phyloP scores from a whole-genome alignment of 1,140 invertebrate genomes.

The Heliconius himera region DNA sequence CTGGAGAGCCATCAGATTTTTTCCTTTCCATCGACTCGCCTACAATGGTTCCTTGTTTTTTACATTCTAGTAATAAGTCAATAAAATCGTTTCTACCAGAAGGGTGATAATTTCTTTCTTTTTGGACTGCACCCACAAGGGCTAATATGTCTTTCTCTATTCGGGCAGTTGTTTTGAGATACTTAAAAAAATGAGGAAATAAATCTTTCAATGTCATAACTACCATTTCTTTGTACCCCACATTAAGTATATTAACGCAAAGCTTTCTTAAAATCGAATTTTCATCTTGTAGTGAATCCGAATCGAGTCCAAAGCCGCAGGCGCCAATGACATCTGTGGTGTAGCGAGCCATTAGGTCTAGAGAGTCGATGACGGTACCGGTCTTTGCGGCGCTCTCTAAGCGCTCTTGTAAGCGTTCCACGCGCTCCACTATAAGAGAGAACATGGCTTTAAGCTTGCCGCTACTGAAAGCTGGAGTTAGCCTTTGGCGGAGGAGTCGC shows the following conservation, averaged over 20 bases:
- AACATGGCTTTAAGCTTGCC: slow-evolving; percentile 83
- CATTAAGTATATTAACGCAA: slow-evolving; percentile 62
- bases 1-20: slow-evolving; percentile 56
- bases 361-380: slow-evolving; percentile 59
- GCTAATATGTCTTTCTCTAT: slow-evolving; percentile 47
- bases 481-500: slow-evolving; percentile 80
- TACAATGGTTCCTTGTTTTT: slow-evolving; percentile 63
- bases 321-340: slow-evolving; percentile 81
- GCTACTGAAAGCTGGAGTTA: slow-evolving; percentile 83
- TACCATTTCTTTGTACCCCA: slow-evolving; percentile 24
- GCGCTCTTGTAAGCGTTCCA: slow-evolving; percentile 53
- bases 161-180: slow-evolving; percentile 39
- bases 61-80: slow-evolving; percentile 82
- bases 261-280: slow-evolving; percentile 65
- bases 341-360: slow-evolving; percentile 72
- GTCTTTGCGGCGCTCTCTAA: slow-evolving; percentile 41
- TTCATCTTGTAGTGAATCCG: slow-evolving; percentile 64
- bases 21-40: slow-evolving; percentile 72
- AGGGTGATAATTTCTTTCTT: slow-evolving; percentile 51
- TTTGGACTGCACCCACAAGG: slow-evolving; percentile 51
- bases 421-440: slow-evolving; percentile 63
- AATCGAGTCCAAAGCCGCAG: slow-evolving; percentile 69
- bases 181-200: slow-evolving; percentile 51
- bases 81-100: slow-evolving; percentile 81
- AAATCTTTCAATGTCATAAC: slow-evolving; percentile 47